Evolutionary conservation across 92 coral and sea anemone genomes (phyloP).

Genomic region (Bergia sp.): DNA sequence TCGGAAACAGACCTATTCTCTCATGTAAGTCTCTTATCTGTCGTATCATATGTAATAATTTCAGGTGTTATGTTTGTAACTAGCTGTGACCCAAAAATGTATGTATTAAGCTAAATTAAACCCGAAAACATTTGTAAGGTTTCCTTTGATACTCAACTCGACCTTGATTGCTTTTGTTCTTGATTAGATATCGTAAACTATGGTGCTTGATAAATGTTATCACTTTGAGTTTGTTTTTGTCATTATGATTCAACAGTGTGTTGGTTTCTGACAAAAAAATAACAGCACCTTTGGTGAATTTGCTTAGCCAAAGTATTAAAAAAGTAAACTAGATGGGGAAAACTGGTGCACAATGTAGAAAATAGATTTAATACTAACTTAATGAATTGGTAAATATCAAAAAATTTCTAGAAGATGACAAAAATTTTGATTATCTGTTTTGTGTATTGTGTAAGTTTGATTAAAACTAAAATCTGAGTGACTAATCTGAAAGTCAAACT

Average conservation of each 20-base stretch:
- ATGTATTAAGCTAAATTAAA: background rate
- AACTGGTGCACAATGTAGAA: no score
- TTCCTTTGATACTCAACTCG: background rate
- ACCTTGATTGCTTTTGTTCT: background rate
- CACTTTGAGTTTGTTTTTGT: background rate
- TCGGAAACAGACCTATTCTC: background rate
- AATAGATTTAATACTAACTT: no score
- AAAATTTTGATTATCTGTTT: no score
- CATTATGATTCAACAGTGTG: background rate
- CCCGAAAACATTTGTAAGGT: background rate
- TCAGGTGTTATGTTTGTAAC: background rate
- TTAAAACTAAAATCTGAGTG: no score
- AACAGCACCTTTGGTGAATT: no score
- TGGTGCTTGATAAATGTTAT: background rate
- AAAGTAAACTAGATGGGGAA: background rate
- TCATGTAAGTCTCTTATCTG: background rate
- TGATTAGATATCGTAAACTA: background rate
- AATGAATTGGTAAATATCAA: no score
- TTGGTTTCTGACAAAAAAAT: background rate
- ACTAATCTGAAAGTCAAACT: no score
- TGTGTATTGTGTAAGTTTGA: no score
- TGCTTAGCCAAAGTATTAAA: background rate
- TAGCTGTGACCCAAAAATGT: background rate
- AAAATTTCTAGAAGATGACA: no score
- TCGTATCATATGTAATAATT: background rate